These are phyloP conservation scores for Takifugu ocellatus DNA, from an alignment of 2,797 vertebrate species.

Conservation along the genomic window DNA sequence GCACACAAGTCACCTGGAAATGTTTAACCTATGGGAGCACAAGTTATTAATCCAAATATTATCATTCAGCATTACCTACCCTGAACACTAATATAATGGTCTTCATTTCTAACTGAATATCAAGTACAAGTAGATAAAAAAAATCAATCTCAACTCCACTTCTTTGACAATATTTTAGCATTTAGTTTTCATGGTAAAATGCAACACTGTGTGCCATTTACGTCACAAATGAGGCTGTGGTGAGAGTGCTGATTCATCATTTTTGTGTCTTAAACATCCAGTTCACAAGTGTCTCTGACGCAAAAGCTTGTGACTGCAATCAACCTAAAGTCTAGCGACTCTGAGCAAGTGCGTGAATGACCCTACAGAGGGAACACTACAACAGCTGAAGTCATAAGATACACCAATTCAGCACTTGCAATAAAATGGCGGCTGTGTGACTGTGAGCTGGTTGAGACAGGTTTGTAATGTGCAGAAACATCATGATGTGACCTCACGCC, in stretches of 20 bases:
- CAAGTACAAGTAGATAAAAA: not conserved
- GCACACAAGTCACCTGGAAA: too few relatives aligned
- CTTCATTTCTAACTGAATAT: not conserved
- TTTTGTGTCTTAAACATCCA: constrained; percentile 3
- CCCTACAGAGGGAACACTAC: constrained; percentile 43
- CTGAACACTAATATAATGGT: too few relatives aligned
- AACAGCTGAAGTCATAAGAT: constrained; percentile 62
- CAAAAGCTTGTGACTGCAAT: constrained; percentile 68
- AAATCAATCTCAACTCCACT: too few relatives aligned
- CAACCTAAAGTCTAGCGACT: constrained; percentile 31
- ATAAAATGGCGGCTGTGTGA: constrained; percentile 46
- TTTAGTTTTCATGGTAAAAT: not conserved
- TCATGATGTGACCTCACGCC: constrained; percentile 52
- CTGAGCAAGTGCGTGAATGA: constrained; percentile 44
- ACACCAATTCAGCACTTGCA: constrained; percentile 20
- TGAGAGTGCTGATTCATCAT: constrained; percentile 5
- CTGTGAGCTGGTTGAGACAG: constrained; percentile 26
- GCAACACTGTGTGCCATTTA: not conserved
- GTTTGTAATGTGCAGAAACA: constrained; percentile 28
- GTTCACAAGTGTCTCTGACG: constrained; percentile 20
- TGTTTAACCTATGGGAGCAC: too few relatives aligned
- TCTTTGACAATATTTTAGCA: too few relatives aligned
- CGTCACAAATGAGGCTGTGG: not conserved
- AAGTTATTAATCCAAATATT: too few relatives aligned
- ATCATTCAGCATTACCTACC: too few relatives aligned